Conservation (phyloP, 1,140 invertebrate species). For the Hypsibius dujardini region DNA sequence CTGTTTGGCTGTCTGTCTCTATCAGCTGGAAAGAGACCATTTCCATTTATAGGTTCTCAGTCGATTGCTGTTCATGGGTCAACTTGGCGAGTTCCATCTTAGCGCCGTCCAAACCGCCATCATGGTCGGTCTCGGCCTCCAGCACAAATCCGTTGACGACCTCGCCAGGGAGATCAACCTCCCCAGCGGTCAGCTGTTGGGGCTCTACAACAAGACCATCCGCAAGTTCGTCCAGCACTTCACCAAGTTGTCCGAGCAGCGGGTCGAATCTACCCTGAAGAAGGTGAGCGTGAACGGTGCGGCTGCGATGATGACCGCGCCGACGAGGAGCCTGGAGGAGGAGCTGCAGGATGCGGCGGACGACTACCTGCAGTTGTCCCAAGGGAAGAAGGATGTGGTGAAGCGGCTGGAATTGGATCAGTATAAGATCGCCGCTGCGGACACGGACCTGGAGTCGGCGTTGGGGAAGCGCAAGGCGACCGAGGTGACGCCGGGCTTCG, state of each 20-base stretch:
- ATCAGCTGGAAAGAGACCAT: too few species aligned
- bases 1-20: too few species aligned
- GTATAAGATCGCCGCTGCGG: conserved; percentile 9
- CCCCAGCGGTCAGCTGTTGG: conserved; percentile 66
- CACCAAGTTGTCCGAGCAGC: conserved; percentile 43
- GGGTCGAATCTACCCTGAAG: conserved; percentile 47
- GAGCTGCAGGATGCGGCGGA: conserved; percentile 40
- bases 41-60: too few species aligned
- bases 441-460: neutral
- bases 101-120: conserved; percentile 64
- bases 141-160: conserved; percentile 73
- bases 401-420: neutral
- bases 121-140: conserved; percentile 71
- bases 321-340: conserved; percentile 51
- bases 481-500: neutral
- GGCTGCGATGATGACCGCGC: conserved; percentile 38
- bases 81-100: conserved; percentile 47
- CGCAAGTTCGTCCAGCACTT: conserved; percentile 46
- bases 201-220: conserved; percentile 68
- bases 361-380: neutral
- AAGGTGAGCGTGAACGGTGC: conserved; percentile 27
- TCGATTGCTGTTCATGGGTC: conserved; percentile 57
- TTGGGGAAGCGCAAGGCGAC: conserved; percentile 2
- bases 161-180: conserved; percentile 63
- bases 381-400: neutral